Percentiles rank a stretch among this genome's conserved stretches.
phyloP scores from a whole-genome alignment of 1,140 invertebrate genomes.

The Lepidurus packardi region DNA sequence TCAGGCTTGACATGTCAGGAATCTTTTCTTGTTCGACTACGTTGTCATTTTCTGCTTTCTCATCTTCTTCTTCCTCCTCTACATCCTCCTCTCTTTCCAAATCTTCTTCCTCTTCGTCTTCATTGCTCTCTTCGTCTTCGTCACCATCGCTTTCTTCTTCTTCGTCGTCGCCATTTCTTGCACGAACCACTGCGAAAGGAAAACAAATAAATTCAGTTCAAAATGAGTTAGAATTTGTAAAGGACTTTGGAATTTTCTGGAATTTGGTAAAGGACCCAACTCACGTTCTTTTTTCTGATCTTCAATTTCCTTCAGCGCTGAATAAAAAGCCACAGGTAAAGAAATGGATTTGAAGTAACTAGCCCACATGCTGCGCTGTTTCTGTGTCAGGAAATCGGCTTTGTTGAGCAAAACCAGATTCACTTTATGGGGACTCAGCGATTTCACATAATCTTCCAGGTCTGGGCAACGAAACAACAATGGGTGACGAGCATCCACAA shows the following conservation, averaged over 20 bases:
- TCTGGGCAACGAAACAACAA: conserved; percentile 89
- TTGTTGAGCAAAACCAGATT: conserved; percentile 92
- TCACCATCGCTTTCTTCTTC: conserved; percentile 38
- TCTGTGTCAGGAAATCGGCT: conserved; percentile 80
- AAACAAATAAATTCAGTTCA: not conserved
- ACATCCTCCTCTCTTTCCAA: conserved; percentile 38
- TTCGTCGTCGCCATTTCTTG: conserved; percentile 41
- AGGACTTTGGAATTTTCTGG: too few relatives aligned
- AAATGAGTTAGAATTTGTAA: not conserved
- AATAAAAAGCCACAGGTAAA: conserved; percentile 75
- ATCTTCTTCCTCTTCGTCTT: conserved; percentile 39
- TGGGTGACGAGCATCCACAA: conserved; percentile 95
- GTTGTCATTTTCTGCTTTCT: conserved; percentile 43
- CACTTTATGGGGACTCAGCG: conserved; percentile 68
- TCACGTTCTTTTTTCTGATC: conserved; percentile 36
- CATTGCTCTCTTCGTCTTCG: conserved; percentile 34
- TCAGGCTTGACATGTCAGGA: not conserved
- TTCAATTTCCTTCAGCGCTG: conserved; percentile 54
- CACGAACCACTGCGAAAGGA: not conserved
- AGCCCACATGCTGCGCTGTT: conserved; percentile 78
- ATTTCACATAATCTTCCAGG: conserved; percentile 86
- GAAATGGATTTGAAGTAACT: conserved; percentile 70
- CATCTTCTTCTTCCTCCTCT: conserved; percentile 39
- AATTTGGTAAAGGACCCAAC: not conserved
- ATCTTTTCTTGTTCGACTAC: conserved; percentile 23